phyloP scores from a whole-genome alignment of 1,140 invertebrate species.

The Saxidomus purpurata region DNA sequence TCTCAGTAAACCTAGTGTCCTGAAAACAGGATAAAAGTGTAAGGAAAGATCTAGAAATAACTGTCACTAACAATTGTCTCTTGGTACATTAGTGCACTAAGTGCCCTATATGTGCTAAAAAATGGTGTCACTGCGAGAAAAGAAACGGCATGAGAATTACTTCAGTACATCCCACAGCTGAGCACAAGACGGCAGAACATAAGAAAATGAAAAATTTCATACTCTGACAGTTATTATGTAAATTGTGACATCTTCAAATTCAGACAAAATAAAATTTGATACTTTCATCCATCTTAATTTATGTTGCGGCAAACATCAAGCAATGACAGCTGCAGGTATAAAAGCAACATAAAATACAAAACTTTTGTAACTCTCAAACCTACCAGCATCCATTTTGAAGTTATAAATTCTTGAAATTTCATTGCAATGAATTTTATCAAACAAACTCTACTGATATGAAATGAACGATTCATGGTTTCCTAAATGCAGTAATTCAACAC shows the following conservation, averaged over 20 bases:
- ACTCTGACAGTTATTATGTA: constrained; percentile 27
- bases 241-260: background rate
- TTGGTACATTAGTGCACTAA: no score
- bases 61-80: no score
- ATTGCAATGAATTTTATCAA: background rate
- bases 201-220: background rate
- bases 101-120: no score
- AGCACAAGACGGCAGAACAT: background rate
- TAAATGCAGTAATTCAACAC: constrained; percentile 7
- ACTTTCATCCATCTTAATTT: background rate
- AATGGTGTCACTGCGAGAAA: no score
- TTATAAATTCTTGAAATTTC: background rate
- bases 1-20: no score
- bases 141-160: no score
- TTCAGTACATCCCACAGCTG: no score
- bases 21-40: no score
- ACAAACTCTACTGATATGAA: background rate
- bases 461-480: background rate
- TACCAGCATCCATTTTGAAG: background rate
- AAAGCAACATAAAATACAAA: background rate
- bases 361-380: background rate
- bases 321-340: background rate
- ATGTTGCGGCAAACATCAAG: background rate
- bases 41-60: no score
- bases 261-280: background rate